These are phyloP conservation scores for Sicus ferrugineus DNA, from an alignment of 2,888 invertebrate genomes.

Conservation along the genomic window DNA sequence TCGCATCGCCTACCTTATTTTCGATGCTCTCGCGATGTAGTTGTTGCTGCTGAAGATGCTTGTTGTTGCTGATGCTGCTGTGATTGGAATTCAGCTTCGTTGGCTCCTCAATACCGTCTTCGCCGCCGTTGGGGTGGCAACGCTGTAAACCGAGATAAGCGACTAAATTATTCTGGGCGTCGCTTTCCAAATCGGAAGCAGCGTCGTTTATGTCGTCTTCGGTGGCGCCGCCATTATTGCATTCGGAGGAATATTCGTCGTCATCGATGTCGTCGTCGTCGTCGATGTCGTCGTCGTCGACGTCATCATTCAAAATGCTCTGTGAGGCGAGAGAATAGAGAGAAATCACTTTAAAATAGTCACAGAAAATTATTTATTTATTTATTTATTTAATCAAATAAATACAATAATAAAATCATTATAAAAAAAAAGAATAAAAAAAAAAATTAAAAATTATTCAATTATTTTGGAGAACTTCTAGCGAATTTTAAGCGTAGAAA, in stretches of 20 bases:
- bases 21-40: constrained; percentile 54
- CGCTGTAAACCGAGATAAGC: constrained; percentile 46
- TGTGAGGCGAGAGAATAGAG: constrained; percentile 37
- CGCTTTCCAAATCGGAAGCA: constrained; percentile 56
- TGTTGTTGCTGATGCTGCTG: constrained; percentile 34
- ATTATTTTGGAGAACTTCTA: too few species aligned
- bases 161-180: constrained; percentile 47
- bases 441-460: constrained; percentile 3
- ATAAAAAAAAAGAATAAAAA: neutral
- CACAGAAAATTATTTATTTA: too few species aligned
- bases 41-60: constrained; percentile 40
- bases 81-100: constrained; percentile 29
- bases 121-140: constrained; percentile 44
- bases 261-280: constrained; percentile 43
- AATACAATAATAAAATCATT: neutral
- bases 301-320: constrained; percentile 54
- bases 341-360: too few species aligned
- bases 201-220: constrained; percentile 59
- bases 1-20: constrained; percentile 53
- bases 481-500: too few species aligned
- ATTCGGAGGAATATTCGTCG: constrained; percentile 43
- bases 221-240: constrained; percentile 49
- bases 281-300: constrained; percentile 34
- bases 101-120: constrained; percentile 9
- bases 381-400: constrained; percentile 1